Base-by-base conservation (phyloP, 1,140 invertebrate species). In the Aricia agestis region DNA sequence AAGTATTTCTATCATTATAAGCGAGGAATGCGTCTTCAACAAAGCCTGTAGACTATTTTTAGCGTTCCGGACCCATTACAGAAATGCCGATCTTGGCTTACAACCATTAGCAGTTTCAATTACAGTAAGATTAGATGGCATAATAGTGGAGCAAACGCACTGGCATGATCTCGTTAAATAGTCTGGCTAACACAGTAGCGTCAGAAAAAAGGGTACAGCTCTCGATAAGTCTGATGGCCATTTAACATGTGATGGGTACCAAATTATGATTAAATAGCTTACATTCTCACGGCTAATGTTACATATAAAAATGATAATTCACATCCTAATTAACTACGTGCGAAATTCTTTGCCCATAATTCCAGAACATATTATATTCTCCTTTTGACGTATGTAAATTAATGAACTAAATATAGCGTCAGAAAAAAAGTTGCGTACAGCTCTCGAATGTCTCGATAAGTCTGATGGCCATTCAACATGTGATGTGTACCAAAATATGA, bases 291-390 rank as follows among this genome's bases (percentile, higher is more conserved):
- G 13, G 13, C 2, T 52, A 13, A 52, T 15, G 9, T 52, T 52
- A n/a, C n/a, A n/a, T 52, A 15, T 1, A 52, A 52, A 52, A 63
- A 25, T 19, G 25, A 25, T 36, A 36, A 36, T 19, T 6, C 59
- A 19, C 59, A 19, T 63, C 10, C 9, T 11, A 19, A 19, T 63
- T 63, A 63, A 63, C 7, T 25, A 42, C 68, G 66, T 66, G 67
- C 41, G 45, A 52, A 71, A 73, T 68, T 70, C 67, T 73, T 74
- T 73, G 65, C 71, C 70, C 67, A 45, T 72, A 72, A 45, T 69
- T 69, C 69, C 73, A 75, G 72, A 74, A 72, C 72, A 73, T 71
- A n/a, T n/a, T n/a, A n/a, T n/a, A n/a, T n/a, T n/a, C n/a, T n/a
- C n/a, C n/a, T n/a, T n/a, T n/a, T n/a, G n/a, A n/a, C n/a, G n/a